phyloP scores from a whole-genome alignment of 1,140 invertebrate species.

The Drosophila obscura region DNA sequence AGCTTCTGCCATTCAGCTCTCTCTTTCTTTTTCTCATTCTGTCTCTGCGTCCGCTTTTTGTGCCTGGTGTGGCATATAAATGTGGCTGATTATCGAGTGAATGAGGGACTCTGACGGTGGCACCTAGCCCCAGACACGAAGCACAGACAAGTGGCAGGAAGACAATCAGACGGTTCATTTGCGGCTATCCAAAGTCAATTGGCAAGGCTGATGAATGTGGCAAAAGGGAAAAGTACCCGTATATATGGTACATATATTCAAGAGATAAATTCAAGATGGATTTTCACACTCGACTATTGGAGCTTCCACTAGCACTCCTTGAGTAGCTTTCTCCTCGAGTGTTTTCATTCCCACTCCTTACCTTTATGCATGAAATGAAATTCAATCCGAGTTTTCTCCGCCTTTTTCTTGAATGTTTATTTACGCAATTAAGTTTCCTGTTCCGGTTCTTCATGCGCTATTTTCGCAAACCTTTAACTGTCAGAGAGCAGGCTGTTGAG shows the following conservation, averaged over 20 bases:
- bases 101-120: slow-evolving; percentile 19
- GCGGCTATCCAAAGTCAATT: slow-evolving; percentile 54
- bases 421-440: slow-evolving; percentile 53
- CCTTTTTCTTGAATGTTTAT: slow-evolving; percentile 25
- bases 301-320: background rate
- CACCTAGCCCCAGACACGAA: slow-evolving; percentile 23
- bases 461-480: slow-evolving; percentile 33
- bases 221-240: background rate
- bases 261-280: no score
- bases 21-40: background rate
- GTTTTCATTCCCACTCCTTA: slow-evolving; percentile 5
- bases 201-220: slow-evolving; percentile 4
- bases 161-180: slow-evolving; percentile 69
- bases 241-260: no score
- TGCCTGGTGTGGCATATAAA: slow-evolving; percentile 70
- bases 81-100: slow-evolving; percentile 68
- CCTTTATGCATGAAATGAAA: slow-evolving; percentile 12
- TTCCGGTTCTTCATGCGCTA: slow-evolving; percentile 2
- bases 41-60: slow-evolving; percentile 7
- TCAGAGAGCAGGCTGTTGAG: slow-evolving; percentile 6
- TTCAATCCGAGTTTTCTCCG: slow-evolving; percentile 7
- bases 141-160: slow-evolving; percentile 36
- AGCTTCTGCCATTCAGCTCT: slow-evolving; percentile 3
- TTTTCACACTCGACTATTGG: no score
- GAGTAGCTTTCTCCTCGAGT: background rate